Base-by-base conservation (phyloP, 1,140 invertebrate species). In the Drosophila mojavensis region DNA sequence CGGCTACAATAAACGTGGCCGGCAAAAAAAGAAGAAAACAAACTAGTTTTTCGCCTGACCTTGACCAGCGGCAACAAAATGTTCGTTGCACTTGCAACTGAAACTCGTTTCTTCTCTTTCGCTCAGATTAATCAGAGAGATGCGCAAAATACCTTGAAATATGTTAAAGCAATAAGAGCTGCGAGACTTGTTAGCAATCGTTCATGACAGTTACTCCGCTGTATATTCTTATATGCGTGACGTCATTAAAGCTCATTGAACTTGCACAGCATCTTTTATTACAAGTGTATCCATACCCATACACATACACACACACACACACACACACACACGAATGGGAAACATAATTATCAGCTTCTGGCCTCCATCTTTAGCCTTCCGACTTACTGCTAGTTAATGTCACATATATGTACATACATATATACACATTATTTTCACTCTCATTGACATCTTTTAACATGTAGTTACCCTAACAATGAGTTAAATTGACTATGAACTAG, bases 181-280 rank as follows among this genome's bases (percentile, higher is more conserved):
- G 11, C 11, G 17, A 33, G 59, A 53, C 51, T 10, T 66, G 39
- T 39, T 53, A 54, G 15, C 26, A 45, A 53, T 36, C 26, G 58
- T 33, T 41, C 55, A 55, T 55, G 48, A 48, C 61, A 64, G 61
- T 71, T 60, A 48, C 73, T 43, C 15, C 13, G 9, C 54, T 30
- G 58, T 33, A 59, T 33, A 9, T 4, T 9, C 13, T 10, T 33
- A 55, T 2, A 4, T 4, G 26, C 5, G 39, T 79, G 69, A 79
- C 69, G 69, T 69, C 58, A 79, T 33, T 20, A 36, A 55, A 75
- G 81, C 73, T 43, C 65, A 73, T 81, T 84, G 81, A 85, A 81
- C 81, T 81, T 85, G 47, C 15, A 41, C 20, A 45, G 28, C 30
- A 45, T 7, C n/a, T 63, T n/a, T 15, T 56, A 15, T 39, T 43